Evolutionary conservation across 2,797 vertebrate species (phyloP).

Genomic region (Sternotherus odoratus): DNA sequence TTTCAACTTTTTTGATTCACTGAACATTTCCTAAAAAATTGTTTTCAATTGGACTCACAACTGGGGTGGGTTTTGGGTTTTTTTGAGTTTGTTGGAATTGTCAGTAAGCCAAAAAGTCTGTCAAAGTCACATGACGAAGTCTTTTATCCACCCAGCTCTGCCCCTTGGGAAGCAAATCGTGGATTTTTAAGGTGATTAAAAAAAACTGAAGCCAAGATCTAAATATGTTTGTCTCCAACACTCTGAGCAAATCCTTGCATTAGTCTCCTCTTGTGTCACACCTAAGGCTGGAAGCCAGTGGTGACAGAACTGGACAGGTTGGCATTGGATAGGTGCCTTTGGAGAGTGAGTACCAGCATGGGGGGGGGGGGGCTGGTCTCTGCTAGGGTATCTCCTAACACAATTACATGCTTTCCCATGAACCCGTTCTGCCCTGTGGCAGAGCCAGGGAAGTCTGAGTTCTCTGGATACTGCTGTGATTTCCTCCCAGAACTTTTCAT

Average conservation of each 20-base stretch:
- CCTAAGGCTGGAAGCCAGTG: background rate
- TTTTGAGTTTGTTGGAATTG: background rate
- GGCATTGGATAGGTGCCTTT: background rate
- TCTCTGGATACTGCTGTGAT: background rate
- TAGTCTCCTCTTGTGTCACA: background rate
- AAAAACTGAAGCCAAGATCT: background rate
- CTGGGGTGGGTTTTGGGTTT: background rate
- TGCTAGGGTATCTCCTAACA: background rate
- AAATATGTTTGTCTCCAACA: background rate
- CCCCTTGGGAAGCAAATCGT: background rate
- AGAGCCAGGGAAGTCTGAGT: background rate
- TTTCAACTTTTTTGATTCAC: background rate
- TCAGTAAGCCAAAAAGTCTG: background rate
- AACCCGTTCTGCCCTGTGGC: background rate
- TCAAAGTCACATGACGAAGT: too few relatives aligned
- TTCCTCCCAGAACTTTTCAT: background rate
- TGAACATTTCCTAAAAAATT: background rate
- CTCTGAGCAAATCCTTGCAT: background rate
- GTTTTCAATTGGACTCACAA: background rate
- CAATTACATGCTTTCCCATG: background rate
- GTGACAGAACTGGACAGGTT: background rate
- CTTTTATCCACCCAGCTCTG: background rate
- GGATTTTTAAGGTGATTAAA: background rate
- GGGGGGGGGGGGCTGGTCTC: background rate
- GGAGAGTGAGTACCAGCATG: background rate